These are phyloP conservation scores for Limnephilus auricula DNA, from an alignment of 2,888 invertebrate genomes.

Conservation along the genomic window DNA sequence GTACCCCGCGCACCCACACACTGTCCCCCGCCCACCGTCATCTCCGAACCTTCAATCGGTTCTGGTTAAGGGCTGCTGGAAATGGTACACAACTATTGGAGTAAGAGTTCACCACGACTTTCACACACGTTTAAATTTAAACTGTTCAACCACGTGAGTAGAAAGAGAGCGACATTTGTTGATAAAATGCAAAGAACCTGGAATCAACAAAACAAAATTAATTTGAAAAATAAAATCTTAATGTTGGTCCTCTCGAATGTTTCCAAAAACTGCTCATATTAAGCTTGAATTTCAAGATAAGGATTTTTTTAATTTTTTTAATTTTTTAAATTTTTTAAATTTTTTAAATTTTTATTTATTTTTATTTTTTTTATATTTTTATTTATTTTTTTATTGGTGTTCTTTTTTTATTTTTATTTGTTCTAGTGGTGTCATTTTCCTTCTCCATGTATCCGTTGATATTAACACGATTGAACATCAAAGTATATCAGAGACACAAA, in stretches of 20 bases:
- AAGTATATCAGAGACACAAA: no score
- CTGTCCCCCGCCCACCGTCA: neutral
- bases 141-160: neutral
- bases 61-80: slow-evolving; percentile 38
- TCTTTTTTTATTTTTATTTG: no score
- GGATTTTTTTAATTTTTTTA: no score
- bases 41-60: slow-evolving; percentile 23
- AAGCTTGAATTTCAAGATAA: neutral
- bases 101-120: neutral
- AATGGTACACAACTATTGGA: slow-evolving; percentile 26
- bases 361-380: no score
- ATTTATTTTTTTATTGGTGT: no score
- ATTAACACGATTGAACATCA: neutral
- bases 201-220: no score
- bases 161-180: neutral
- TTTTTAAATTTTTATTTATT: no score
- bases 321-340: no score
- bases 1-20: slow-evolving; percentile 37
- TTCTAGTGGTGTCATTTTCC: no score
- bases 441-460: neutral
- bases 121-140: neutral
- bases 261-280: no score
- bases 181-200: neutral
- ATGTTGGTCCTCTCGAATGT: neutral
- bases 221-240: neutral